A percentile compares a stretch with the other conserved stretches of the same genome.
phyloP scores from a whole-genome alignment of 2,113 vertebrate species.

The Tachuris rubrigastra region DNA sequence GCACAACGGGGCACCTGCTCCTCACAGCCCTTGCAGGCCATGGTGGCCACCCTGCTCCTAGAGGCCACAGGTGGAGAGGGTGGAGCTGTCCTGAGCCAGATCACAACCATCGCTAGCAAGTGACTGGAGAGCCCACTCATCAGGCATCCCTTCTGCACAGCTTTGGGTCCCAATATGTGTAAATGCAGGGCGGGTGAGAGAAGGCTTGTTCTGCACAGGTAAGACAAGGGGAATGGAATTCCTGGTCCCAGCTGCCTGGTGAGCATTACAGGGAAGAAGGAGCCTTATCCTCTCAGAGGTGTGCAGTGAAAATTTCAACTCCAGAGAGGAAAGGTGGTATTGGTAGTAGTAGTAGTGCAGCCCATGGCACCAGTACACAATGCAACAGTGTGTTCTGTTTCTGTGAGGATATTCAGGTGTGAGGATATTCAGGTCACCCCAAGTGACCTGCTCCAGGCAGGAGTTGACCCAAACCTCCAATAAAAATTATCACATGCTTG shows the following conservation, averaged over 20 bases:
- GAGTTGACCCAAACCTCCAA: not conserved
- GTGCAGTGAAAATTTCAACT: not conserved
- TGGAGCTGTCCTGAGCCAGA: not conserved
- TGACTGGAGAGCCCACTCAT: not conserved
- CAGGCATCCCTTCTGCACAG: rapidly evolving
- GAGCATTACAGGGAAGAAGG: not conserved
- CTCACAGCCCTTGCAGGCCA: rapidly evolving
- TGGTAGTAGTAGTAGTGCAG: not conserved
- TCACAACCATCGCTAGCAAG: not conserved
- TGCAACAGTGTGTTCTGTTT: rapidly evolving
- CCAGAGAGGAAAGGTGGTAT: not conserved
- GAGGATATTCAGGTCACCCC: not conserved
- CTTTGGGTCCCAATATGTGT: rapidly evolving
- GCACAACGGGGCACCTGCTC: not conserved
- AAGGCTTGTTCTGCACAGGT: too few species aligned
- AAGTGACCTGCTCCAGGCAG: not conserved
- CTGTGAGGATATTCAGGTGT: not conserved
- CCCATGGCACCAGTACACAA: too few species aligned
- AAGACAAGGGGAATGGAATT: not conserved
- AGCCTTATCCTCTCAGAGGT: not conserved
- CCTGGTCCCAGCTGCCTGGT: not conserved
- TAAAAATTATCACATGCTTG: not conserved
- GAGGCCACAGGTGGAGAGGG: not conserved
- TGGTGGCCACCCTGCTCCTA: not conserved
- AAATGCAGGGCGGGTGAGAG: not conserved